These are phyloP conservation scores for Uloborus plumipes DNA, from an alignment of 2,888 invertebrate species.

Conservation along the genomic window DNA sequence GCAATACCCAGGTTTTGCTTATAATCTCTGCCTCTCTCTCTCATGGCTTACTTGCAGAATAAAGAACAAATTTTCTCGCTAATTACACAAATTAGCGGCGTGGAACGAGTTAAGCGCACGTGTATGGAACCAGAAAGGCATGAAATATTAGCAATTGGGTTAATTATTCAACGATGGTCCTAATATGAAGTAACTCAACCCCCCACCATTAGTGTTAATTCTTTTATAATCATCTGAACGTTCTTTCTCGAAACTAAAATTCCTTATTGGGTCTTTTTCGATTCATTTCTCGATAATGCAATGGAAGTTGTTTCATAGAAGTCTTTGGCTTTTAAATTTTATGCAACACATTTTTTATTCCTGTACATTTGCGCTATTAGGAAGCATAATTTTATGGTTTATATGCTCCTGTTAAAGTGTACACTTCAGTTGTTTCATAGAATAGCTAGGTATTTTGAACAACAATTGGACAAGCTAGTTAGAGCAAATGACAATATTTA, in stretches of 20 bases:
- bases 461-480: too few species aligned
- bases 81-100: slow-evolving; percentile 53
- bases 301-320: too few species aligned
- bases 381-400: too few species aligned
- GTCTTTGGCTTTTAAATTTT: too few species aligned
- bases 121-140: slow-evolving; percentile 1
- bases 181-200: not conserved
- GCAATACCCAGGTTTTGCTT: slow-evolving; percentile 47
- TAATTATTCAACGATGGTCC: slow-evolving; percentile 35
- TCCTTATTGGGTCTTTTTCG: too few species aligned
- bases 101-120: slow-evolving; percentile 21
- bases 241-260: not conserved
- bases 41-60: slow-evolving; percentile 48
- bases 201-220: not conserved
- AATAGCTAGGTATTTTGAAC: too few species aligned
- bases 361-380: too few species aligned
- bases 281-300: too few species aligned
- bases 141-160: slow-evolving; percentile 41
- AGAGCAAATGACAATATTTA: too few species aligned
- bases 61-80: slow-evolving; percentile 48
- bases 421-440: too few species aligned
- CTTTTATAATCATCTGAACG: not conserved
- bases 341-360: too few species aligned
- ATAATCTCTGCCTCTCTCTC: slow-evolving; percentile 22
- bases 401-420: too few species aligned